phyloP scores from a whole-genome alignment of 1,140 invertebrate genomes.

The Rhyacophila brunnea region DNA sequence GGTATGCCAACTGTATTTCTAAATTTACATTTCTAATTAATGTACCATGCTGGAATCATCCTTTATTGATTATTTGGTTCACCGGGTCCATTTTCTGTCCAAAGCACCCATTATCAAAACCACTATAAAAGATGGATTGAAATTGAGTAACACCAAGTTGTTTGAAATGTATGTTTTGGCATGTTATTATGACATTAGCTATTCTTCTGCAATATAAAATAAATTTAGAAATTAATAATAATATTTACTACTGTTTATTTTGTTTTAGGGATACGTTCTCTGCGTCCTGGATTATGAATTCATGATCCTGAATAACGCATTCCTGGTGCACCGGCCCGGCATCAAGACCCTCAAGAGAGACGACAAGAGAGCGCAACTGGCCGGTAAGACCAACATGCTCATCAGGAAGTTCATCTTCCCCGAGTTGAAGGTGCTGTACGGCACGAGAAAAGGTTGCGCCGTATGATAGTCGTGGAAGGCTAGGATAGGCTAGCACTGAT shows the following conservation, averaged over 20 bases:
- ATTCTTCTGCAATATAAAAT: background rate
- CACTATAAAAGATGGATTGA: background rate
- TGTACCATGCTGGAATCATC: no score
- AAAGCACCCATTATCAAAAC: no score
- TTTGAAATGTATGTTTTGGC: no score
- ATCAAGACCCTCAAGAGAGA: slow-evolving; percentile 81
- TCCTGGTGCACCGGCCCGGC: slow-evolving; percentile 83
- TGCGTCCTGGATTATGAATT: slow-evolving; percentile 88
- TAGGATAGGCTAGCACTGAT: background rate
- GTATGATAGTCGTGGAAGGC: slow-evolving; percentile 58
- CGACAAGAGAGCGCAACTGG: slow-evolving; percentile 69
- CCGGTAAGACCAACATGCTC: slow-evolving; percentile 74
- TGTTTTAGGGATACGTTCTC: slow-evolving; percentile 76
- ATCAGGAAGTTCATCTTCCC: slow-evolving; percentile 81
- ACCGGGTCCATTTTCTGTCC: no score
- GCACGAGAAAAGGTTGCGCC: slow-evolving; percentile 74
- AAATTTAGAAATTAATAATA: background rate
- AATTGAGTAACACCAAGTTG: background rate
- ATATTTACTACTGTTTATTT: slow-evolving; percentile 27
- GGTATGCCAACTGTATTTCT: no score
- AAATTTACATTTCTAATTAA: no score
- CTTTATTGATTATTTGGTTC: no score
- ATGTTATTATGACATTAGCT: background rate
- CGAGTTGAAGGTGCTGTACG: slow-evolving; percentile 81
- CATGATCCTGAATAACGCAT: slow-evolving; percentile 86